A percentile compares a stretch with the other conserved stretches of the same genome.
phyloP scores from a whole-genome alignment of 2,113 vertebrate genomes.

The Phasianus colchicus region DNA sequence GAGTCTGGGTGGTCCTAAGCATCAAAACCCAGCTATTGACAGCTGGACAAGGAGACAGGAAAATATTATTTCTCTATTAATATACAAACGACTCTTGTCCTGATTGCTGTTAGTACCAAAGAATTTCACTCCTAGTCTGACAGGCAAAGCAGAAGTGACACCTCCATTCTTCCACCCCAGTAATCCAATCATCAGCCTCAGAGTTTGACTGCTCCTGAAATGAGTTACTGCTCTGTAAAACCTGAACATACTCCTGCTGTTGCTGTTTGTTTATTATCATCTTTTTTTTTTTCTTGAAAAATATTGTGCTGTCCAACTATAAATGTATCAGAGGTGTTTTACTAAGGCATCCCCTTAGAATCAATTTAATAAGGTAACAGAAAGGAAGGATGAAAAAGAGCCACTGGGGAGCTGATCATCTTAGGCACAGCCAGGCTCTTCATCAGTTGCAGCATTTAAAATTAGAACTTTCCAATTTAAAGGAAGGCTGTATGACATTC shows the following conservation, averaged over 20 bases:
- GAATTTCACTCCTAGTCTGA: not conserved
- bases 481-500: not conserved
- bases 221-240: not conserved
- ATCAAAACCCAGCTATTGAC: not conserved
- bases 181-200: not conserved
- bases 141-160: not conserved
- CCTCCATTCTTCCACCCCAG: not conserved
- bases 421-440: not conserved
- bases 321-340: not conserved
- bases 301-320: not conserved
- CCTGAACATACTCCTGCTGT: not conserved
- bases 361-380: not conserved
- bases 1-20: not conserved
- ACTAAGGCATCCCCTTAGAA: not conserved
- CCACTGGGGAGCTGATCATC: not conserved
- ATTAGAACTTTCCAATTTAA: not conserved
- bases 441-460: not conserved
- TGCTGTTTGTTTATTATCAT: not conserved
- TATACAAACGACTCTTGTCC: not conserved
- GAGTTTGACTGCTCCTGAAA: not conserved
- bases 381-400: not conserved
- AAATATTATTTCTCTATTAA: not conserved
- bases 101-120: not conserved
- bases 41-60: not conserved
- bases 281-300: not conserved